These are phyloP conservation scores for Zophobas atratus DNA, from an alignment of 1,140 invertebrate genomes.

Conservation along the genomic window DNA sequence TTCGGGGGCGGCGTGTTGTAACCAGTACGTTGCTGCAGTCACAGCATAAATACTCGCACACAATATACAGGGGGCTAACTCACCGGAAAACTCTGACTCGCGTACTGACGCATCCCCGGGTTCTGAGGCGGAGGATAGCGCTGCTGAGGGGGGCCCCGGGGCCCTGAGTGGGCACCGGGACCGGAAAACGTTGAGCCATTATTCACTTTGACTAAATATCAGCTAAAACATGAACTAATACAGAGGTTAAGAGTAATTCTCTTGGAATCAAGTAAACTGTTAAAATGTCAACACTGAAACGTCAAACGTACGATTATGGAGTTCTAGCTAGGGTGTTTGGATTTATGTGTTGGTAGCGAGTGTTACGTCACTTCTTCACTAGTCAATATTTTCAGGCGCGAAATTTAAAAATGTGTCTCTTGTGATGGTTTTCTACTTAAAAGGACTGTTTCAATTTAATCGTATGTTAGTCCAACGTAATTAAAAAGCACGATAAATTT, in stretches of 20 bases:
- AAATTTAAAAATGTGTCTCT: too few species aligned
- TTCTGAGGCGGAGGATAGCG: slow-evolving; percentile 74
- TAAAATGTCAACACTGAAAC: too few species aligned
- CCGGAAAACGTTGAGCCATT: slow-evolving; percentile 78
- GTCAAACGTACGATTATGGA: too few species aligned
- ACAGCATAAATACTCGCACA: slow-evolving; percentile 1
- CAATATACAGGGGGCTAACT: slow-evolving; percentile 55
- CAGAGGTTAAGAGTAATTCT: too few species aligned
- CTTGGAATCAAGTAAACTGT: too few species aligned
- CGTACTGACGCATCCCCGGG: slow-evolving; percentile 75
- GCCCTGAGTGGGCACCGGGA: slow-evolving; percentile 71
- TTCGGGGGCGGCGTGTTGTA: slow-evolving; percentile 72
- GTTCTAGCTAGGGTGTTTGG: too few species aligned
- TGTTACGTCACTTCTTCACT: too few species aligned
- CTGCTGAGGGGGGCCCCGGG: slow-evolving; percentile 74
- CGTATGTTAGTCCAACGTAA: too few species aligned
- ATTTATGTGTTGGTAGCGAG: too few species aligned
- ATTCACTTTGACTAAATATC: background rate
- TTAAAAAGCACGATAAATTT: slow-evolving; percentile 37
- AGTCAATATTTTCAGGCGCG: too few species aligned
- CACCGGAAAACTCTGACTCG: slow-evolving; percentile 75
- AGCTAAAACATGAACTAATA: too few species aligned
- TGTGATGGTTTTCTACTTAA: too few species aligned
- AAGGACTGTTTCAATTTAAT: background rate
- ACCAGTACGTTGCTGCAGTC: slow-evolving; percentile 63